phyloP scores from a whole-genome alignment of 2,113 vertebrate species.

The Tonatia bakeri region DNA sequence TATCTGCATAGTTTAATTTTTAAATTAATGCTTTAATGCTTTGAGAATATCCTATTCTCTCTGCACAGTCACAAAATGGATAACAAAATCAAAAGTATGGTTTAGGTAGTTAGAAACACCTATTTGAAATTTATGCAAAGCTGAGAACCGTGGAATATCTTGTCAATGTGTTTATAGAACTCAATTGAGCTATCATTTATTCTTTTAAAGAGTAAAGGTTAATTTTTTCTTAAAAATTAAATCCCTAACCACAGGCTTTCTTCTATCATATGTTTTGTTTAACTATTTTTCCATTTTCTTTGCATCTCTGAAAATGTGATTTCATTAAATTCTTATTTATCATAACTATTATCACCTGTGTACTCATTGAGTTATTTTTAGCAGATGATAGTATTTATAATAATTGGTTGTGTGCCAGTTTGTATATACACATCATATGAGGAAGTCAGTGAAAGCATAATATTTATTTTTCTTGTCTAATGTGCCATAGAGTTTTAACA shows the following conservation, averaged over 20 bases:
- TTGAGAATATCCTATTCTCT: slow-evolving; percentile 45
- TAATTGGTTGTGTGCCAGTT: slow-evolving; percentile 65
- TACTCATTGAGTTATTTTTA: slow-evolving; percentile 59
- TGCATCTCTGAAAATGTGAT: background rate
- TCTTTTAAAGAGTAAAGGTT: background rate
- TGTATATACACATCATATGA: slow-evolving; percentile 65
- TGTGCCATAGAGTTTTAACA: slow-evolving; percentile 73
- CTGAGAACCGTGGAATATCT: slow-evolving; percentile 24
- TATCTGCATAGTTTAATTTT: slow-evolving; percentile 65
- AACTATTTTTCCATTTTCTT: background rate
- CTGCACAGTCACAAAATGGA: slow-evolving; percentile 37
- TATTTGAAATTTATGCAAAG: slow-evolving; percentile 48
- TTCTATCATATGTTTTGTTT: background rate
- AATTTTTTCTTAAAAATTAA: background rate
- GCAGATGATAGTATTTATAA: slow-evolving; percentile 68
- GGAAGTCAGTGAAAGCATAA: slow-evolving; percentile 70
- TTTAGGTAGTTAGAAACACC: background rate
- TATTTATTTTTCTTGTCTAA: slow-evolving; percentile 82
- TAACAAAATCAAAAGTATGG: slow-evolving; percentile 59
- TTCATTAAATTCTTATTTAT: slow-evolving; percentile 46
- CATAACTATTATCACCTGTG: background rate
- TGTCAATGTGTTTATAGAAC: slow-evolving; percentile 34
- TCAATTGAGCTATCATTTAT: slow-evolving; percentile 29
- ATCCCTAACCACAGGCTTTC: background rate
- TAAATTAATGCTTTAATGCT: slow-evolving; percentile 54